These are phyloP conservation scores for Macroteleia sp. DNA, from an alignment of 2,888 invertebrate genomes.

Conservation along the genomic window DNA sequence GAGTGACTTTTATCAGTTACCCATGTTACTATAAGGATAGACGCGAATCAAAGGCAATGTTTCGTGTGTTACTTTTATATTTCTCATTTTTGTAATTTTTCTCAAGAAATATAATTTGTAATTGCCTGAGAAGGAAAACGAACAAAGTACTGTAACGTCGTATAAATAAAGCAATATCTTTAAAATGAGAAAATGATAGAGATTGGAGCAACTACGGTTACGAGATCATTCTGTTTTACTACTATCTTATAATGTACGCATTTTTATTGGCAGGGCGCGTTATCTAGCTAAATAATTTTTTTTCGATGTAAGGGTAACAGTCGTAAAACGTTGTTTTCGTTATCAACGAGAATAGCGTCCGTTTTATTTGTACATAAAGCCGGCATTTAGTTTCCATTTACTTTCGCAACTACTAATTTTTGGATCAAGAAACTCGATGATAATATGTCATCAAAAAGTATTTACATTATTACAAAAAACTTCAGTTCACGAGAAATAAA, in stretches of 20 bases:
- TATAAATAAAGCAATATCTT: constrained; percentile 35
- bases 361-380: constrained; percentile 39
- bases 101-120: constrained; percentile 1
- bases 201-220: constrained; percentile 29
- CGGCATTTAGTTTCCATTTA: constrained; percentile 27
- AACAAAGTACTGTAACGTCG: constrained; percentile 15
- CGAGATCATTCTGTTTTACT: constrained; percentile 41
- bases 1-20: no score
- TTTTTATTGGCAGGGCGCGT: constrained; percentile 29
- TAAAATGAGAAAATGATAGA: constrained; percentile 27
- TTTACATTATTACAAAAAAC: constrained; percentile 28
- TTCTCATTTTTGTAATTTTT: not conserved
- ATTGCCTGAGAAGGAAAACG: constrained; percentile 17
- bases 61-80: not conserved
- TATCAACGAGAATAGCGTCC: constrained; percentile 27
- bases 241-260: constrained; percentile 31
- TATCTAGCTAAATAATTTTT: constrained; percentile 44
- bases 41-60: no score
- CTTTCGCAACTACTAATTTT: constrained; percentile 37
- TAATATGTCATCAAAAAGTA: constrained; percentile 21
- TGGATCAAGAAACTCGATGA: constrained; percentile 23
- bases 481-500: no score
- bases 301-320: constrained; percentile 11
- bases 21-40: no score
- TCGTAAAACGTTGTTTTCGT: constrained; percentile 32